Percentiles rank a stretch among this genome's conserved stretches.
Conservation (phyloP, 2,113 vertebrate genomes). For the Apteryx mantelli region DNA sequence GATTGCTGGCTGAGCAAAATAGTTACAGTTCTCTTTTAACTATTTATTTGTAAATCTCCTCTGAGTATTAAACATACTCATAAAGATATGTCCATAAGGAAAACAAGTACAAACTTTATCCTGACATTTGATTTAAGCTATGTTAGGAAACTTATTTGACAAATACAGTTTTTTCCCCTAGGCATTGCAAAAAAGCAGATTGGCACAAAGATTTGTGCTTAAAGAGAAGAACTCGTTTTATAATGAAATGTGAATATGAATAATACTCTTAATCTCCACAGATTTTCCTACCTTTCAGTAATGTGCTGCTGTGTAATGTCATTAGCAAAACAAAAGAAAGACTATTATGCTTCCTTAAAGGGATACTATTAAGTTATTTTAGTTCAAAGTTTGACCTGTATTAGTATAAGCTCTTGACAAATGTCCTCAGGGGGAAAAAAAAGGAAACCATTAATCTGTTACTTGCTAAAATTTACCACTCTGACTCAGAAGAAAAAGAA, state of each 20-base stretch:
- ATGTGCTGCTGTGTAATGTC: background rate
- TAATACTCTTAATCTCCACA: background rate
- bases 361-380: background rate
- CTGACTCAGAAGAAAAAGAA: background rate
- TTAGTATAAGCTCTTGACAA: constrained; percentile 16
- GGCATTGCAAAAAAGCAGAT: background rate
- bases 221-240: background rate
- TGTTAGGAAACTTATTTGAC: constrained; percentile 12
- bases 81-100: constrained; percentile 31
- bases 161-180: background rate
- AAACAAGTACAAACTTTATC: constrained; percentile 11
- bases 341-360: background rate
- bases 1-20: constrained; percentile 30
- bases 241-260: background rate
- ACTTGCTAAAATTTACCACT: background rate
- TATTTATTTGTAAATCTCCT: constrained; percentile 46
- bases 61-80: constrained; percentile 38
- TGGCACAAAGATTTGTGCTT: background rate
- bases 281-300: constrained; percentile 16
- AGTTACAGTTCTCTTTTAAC: constrained; percentile 17
- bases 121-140: constrained; percentile 12
- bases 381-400: background rate
- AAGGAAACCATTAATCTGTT: background rate
- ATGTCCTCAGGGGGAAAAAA: background rate
- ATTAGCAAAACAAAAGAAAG: constrained; percentile 30